Percentiles rank a stretch among this genome's conserved stretches.
These are phyloP conservation scores for Florisuga fusca DNA, from an alignment of 2,797 vertebrate species.

Conservation along the genomic window DNA sequence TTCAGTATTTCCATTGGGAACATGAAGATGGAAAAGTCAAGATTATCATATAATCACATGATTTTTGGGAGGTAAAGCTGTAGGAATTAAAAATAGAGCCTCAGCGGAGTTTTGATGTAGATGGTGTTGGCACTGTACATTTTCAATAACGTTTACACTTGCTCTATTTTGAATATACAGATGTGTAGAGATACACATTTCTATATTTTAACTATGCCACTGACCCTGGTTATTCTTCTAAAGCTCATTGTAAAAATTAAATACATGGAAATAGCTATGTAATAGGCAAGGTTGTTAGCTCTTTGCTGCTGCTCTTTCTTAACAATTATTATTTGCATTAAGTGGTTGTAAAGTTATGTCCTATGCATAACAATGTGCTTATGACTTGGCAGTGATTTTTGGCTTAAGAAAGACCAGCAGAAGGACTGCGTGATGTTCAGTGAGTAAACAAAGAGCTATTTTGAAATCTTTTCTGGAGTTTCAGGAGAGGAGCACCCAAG, in stretches of 20 bases:
- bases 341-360: not conserved
- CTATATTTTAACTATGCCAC: not conserved
- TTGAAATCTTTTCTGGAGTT: not conserved
- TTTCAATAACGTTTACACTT: not conserved
- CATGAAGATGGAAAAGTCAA: not conserved
- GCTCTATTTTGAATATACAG: not conserved
- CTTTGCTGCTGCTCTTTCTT: not conserved
- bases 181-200: not conserved
- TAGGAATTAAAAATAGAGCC: not conserved
- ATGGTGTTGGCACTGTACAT: fast-evolving
- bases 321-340: not conserved
- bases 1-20: not conserved
- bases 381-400: not conserved
- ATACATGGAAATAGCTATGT: not conserved
- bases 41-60: not conserved
- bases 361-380: not conserved
- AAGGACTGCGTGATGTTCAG: not conserved
- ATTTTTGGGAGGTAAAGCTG: not conserved
- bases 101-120: not conserved
- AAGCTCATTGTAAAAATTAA: not conserved
- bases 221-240: not conserved
- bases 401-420: not conserved
- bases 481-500: not conserved
- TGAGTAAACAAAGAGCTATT: not conserved
- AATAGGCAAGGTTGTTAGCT: not conserved